Conservation (phyloP, 37 sponge, comb jelly and placozoan species). For the Halisarca cf. caerulea region DNA sequence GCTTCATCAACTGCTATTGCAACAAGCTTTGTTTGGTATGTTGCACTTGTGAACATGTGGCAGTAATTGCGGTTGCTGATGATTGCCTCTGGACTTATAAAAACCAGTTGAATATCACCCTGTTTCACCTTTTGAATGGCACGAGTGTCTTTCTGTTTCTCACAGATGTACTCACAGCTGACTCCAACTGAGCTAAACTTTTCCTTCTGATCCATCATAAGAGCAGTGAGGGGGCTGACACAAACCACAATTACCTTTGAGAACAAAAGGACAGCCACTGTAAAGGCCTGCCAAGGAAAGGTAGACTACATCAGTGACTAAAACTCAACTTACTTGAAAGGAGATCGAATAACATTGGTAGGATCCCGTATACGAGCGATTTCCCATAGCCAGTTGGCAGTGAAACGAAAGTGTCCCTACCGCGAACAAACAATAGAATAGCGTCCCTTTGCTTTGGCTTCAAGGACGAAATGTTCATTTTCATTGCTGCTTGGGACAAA, state of each 20-base stretch:
- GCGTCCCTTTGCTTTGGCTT: too few relatives aligned
- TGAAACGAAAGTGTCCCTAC: too few relatives aligned
- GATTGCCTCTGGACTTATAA: slow-evolving; percentile 6
- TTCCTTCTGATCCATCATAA: slow-evolving; percentile 1
- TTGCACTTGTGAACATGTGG: neutral
- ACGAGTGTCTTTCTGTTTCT: neutral
- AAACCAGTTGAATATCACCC: slow-evolving; percentile 5
- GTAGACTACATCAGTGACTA: too few relatives aligned
- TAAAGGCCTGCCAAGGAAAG: too few relatives aligned
- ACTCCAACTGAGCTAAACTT: neutral
- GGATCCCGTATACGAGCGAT: too few relatives aligned
- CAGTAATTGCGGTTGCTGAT: neutral
- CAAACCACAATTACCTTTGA: neutral
- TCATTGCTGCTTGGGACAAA: too few relatives aligned
- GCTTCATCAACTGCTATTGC: slow-evolving; percentile 23
- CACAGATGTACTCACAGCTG: neutral
- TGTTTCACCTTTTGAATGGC: neutral
- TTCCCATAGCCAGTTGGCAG: too few relatives aligned
- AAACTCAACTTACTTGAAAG: too few relatives aligned
- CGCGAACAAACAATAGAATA: too few relatives aligned
- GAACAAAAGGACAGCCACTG: too few relatives aligned
- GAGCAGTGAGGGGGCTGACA: neutral
- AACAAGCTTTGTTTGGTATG: neutral
- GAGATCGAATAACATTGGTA: too few relatives aligned
- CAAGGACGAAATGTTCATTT: too few relatives aligned